Conservation (phyloP, 1,140 invertebrate species). For the Caenorhabditis briggsae region DNA sequence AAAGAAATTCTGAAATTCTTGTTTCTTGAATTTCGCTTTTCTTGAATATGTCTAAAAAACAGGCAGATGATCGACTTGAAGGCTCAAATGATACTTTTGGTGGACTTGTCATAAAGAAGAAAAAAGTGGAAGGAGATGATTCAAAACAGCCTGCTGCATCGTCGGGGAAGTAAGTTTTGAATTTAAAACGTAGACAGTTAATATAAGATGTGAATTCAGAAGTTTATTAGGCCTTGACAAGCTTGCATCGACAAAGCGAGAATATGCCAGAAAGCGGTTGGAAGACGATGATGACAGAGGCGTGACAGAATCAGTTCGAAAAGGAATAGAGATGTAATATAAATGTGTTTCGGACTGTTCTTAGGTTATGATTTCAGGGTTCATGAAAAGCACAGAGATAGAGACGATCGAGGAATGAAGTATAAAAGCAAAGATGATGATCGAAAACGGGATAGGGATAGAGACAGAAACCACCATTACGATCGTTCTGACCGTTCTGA, state of each 20-base stretch:
- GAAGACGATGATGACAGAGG: slow-evolving; percentile 68
- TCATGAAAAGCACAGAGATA: slow-evolving; percentile 46
- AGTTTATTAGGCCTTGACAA: slow-evolving; percentile 90
- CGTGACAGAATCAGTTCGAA: slow-evolving; percentile 67
- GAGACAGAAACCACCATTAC: slow-evolving; percentile 77
- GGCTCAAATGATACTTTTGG: slow-evolving; percentile 16
- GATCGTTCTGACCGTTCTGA: slow-evolving; percentile 70
- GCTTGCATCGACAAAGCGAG: slow-evolving; percentile 82
- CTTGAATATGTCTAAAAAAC: slow-evolving; percentile 14
- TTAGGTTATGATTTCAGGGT: neutral
- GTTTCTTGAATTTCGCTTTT: neutral
- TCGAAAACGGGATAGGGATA: slow-evolving; percentile 75
- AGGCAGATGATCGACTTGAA: slow-evolving; percentile 34
- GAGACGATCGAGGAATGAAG: slow-evolving; percentile 49
- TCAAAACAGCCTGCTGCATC: neutral
- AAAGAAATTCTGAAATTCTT: neutral
- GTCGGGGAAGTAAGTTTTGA: slow-evolving; percentile 9
- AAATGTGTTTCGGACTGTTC: slow-evolving; percentile 11
- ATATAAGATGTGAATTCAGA: neutral
- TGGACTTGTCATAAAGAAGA: slow-evolving; percentile 21
- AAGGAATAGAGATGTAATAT: slow-evolving; percentile 66
- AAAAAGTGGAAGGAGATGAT: neutral
- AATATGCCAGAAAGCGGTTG: slow-evolving; percentile 66
- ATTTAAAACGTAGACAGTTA: neutral
- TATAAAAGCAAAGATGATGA: slow-evolving; percentile 70